Evolutionary conservation across 2,888 invertebrate species (phyloP).

Genomic region (Patella pellucida): DNA sequence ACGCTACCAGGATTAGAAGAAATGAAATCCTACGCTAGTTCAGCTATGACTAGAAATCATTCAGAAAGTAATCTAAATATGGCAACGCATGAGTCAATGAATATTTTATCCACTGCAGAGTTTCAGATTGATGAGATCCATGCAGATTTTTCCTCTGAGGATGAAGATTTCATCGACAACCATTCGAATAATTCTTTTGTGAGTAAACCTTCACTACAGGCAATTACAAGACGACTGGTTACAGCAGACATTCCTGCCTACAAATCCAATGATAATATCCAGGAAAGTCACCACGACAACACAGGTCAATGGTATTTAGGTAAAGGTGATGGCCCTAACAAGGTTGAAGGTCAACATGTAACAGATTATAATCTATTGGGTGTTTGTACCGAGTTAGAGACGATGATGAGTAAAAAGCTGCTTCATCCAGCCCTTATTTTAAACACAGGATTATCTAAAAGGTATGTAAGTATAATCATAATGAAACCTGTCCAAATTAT

Average conservation of each 20-base stretch:
- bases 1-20: neutral
- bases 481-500: no score
- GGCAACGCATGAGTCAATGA: neutral
- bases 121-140: slow-evolving; percentile 18
- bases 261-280: neutral
- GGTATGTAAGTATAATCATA: slow-evolving; percentile 28
- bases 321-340: neutral
- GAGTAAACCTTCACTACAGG: neutral
- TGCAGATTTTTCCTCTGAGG: slow-evolving; percentile 23
- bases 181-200: neutral
- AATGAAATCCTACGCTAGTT: neutral
- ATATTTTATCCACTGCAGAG: slow-evolving; percentile 11
- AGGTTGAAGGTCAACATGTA: neutral
- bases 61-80: neutral
- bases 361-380: slow-evolving; percentile 64
- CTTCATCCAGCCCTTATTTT: slow-evolving; percentile 55
- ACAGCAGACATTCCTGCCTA: neutral
- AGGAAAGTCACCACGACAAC: neutral
- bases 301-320: neutral
- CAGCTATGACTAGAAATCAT: neutral
- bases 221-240: neutral
- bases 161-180: neutral
- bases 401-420: slow-evolving; percentile 58
- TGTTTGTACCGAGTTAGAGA: slow-evolving; percentile 65
- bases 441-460: slow-evolving; percentile 43